Evolutionary conservation across 2,113 vertebrate species (phyloP).

Genomic region (Phasianus colchicus): DNA sequence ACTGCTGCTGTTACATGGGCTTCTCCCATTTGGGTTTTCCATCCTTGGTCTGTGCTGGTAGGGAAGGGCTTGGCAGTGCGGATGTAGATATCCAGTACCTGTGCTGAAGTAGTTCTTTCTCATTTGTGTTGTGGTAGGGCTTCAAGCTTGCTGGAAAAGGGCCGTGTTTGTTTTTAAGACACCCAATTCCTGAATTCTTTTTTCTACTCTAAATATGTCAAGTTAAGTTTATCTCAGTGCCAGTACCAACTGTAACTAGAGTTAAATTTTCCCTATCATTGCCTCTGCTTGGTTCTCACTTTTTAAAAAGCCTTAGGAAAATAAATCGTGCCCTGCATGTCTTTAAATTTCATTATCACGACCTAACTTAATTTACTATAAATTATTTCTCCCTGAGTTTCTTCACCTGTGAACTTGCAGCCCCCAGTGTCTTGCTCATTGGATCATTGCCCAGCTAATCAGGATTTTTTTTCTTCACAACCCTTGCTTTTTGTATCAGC

Average conservation of each 20-base stretch:
- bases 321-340: conserved; percentile 41
- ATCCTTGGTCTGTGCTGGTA: neutral
- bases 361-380: conserved; percentile 61
- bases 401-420: conserved; percentile 23
- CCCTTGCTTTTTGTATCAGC: conserved; percentile 32
- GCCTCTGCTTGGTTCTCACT: conserved; percentile 27
- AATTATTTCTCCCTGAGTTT: conserved; percentile 63
- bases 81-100: neutral
- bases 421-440: neutral
- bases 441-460: conserved; percentile 59
- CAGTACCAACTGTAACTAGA: neutral
- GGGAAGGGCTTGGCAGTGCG: neutral
- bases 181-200: neutral
- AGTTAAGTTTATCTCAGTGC: neutral
- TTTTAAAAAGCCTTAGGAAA: conserved; percentile 45
- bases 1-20: accelerated
- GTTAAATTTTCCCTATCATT: conserved; percentile 30
- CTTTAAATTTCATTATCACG: conserved; percentile 60
- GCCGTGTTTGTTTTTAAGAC: neutral
- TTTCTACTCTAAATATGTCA: neutral
- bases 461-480: neutral
- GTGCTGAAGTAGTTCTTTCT: neutral
- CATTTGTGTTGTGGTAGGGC: neutral
- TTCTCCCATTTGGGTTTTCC: neutral
- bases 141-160: neutral